These are phyloP conservation scores for Panagrolaimus sp. DNA, from an alignment of 1,140 invertebrate species.

Conservation along the genomic window DNA sequence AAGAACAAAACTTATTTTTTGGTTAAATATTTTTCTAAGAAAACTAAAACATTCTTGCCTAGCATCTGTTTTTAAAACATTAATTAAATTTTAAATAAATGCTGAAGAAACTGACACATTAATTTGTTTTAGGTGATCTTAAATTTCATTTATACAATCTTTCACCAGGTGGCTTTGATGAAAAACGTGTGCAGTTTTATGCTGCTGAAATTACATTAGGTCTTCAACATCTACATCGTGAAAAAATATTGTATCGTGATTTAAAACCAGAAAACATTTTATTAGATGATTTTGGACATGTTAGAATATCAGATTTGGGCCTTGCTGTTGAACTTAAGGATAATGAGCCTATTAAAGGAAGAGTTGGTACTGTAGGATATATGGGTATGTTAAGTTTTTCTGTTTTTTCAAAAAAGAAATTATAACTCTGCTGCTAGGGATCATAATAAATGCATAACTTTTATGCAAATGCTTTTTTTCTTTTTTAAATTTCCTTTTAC, in stretches of 20 bases:
- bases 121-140: slow-evolving; percentile 71
- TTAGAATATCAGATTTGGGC: slow-evolving; percentile 89
- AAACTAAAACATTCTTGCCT: too few species aligned
- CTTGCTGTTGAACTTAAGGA: slow-evolving; percentile 94
- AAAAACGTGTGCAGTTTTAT: slow-evolving; percentile 85
- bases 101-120: too few species aligned
- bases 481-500: too few species aligned
- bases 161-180: slow-evolving; percentile 84
- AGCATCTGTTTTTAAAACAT: too few species aligned
- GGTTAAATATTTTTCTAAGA: too few species aligned
- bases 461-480: too few species aligned
- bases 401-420: too few species aligned
- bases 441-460: too few species aligned
- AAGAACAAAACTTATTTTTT: too few species aligned
- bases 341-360: slow-evolving; percentile 87
- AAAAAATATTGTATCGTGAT: slow-evolving; percentile 68
- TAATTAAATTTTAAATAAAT: too few species aligned
- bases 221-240: slow-evolving; percentile 81
- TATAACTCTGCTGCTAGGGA: too few species aligned
- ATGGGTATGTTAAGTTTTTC: slow-evolving; percentile 66
- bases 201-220: slow-evolving; percentile 84
- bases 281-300: slow-evolving; percentile 60
- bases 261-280: slow-evolving; percentile 57
- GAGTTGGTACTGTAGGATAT: slow-evolving; percentile 94
- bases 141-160: slow-evolving; percentile 99